Base-by-base conservation (phyloP, 2,113 vertebrate species). In the Percopsis transmontana region DNA sequence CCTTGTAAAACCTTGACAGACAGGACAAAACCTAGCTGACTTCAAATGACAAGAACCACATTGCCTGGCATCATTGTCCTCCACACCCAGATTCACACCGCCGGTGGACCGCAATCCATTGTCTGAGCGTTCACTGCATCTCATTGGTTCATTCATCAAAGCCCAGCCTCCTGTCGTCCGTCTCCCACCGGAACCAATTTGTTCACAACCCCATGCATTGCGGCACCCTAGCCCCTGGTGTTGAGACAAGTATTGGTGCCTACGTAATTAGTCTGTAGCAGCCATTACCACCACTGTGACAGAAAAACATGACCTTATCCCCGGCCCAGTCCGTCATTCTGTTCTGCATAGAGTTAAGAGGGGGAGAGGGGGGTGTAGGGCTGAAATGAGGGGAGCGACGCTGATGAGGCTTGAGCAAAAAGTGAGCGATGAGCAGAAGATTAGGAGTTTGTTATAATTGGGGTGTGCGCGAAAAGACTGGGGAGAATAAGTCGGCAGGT, bases 131-230 rank as follows among this genome's bases (percentile, higher is more conserved):
- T 44, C 20, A 60, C 62, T 74, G 76, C 48, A 67, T 80, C 78
- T 85, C 83, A 88, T 79, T 86, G 87, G 85, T 84, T 80, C 83
- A 87, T 87, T 87, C 82, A 82, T 89, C 87, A 88, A 88, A 86
- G 23, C 78, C 52, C 66, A 1, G 66, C 80, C 83, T 90, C 85
- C 86, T 88, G 89, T 87, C 77, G 79, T 81, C 47, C 5, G 39
- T 83, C 72, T 89, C 85, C 89, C 86, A 84, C 68, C 76, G 79
- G 85, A 89, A 87, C 85, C 85, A 88, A 89, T 90, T 88, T 89
- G 82, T 84, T 84, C 83, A 77, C 81, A 86, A 89, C 81, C 83
- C 78, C 82, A 79, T 85, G 79, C 80, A 82, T 89, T 77, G 72
- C 83, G 74, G 75, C 74, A 74, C 76, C 82, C 68, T 69, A 53